These are phyloP conservation scores for Heliothis peltigera DNA, from an alignment of 2,888 invertebrate species.

Conservation along the genomic window DNA sequence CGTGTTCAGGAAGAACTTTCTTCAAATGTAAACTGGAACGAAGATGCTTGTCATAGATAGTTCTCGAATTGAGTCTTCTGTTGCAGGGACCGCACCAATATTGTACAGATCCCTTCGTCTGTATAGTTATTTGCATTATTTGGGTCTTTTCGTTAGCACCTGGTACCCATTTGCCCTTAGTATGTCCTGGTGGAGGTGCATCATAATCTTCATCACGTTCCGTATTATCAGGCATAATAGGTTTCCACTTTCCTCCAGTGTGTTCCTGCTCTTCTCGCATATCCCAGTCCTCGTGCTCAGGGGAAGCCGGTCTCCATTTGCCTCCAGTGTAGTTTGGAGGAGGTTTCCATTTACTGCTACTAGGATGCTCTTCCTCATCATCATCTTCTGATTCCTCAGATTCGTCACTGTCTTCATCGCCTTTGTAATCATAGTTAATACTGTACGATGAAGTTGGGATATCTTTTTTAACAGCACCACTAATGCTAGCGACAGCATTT, in stretches of 20 bases:
- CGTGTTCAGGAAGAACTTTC: slow-evolving; percentile 91
- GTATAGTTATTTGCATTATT: slow-evolving; percentile 88
- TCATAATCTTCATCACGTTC: slow-evolving; percentile 87
- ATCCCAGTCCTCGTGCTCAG: slow-evolving; percentile 90
- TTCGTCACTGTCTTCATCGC: slow-evolving; percentile 86
- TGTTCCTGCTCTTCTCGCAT: slow-evolving; percentile 83
- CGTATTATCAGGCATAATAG: slow-evolving; percentile 77
- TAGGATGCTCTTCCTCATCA: slow-evolving; percentile 87
- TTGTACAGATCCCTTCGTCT: slow-evolving; percentile 88
- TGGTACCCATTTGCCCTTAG: slow-evolving; percentile 95
- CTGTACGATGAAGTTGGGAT: slow-evolving; percentile 77
- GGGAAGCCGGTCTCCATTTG: slow-evolving; percentile 85
- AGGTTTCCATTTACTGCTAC: slow-evolving; percentile 94
- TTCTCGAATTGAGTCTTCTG: slow-evolving; percentile 92
- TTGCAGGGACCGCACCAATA: slow-evolving; percentile 96
- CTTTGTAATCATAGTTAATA: slow-evolving; percentile 83
- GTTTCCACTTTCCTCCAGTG: slow-evolving; percentile 92
- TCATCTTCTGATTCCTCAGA: slow-evolving; percentile 91
- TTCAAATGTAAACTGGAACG: slow-evolving; percentile 93
- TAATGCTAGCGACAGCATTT: slow-evolving; percentile 91
- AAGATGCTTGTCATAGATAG: slow-evolving; percentile 94
- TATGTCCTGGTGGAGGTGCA: slow-evolving; percentile 92
- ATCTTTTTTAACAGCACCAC: slow-evolving; percentile 89
- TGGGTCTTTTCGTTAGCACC: slow-evolving; percentile 89
- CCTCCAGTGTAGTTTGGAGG: slow-evolving; percentile 86